phyloP scores from a whole-genome alignment of 1,140 invertebrate species.

The Branchinecta lynchi region DNA sequence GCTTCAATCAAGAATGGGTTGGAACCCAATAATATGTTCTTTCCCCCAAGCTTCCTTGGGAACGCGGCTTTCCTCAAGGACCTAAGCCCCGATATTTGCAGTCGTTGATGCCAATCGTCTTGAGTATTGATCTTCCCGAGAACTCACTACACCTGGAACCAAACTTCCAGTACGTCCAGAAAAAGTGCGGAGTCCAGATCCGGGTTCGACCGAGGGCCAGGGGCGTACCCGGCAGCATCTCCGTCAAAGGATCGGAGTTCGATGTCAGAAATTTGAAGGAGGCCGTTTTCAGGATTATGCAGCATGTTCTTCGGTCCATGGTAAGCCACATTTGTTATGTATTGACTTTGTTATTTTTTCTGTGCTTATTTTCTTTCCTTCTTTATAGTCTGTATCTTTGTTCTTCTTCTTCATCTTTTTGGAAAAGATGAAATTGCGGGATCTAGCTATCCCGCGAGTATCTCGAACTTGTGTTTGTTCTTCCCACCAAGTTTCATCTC shows the following conservation, averaged over 20 bases:
- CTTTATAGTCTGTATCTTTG: too few relatives aligned
- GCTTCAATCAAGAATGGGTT: too few relatives aligned
- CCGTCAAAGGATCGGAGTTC: not conserved
- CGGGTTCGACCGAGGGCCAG: not conserved
- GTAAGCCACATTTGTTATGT: not conserved
- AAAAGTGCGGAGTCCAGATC: not conserved
- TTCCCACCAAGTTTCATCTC: too few relatives aligned
- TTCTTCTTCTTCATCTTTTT: too few relatives aligned
- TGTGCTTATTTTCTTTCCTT: not conserved
- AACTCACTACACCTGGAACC: not conserved
- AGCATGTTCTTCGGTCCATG: not conserved
- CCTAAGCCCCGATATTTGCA: too few relatives aligned
- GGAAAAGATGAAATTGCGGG: too few relatives aligned
- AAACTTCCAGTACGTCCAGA: not conserved
- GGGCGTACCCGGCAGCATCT: not conserved
- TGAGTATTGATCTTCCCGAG: not conserved
- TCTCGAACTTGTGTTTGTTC: too few relatives aligned
- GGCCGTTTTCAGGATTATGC: not conserved
- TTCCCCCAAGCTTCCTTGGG: too few relatives aligned
- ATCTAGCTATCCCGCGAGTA: too few relatives aligned
- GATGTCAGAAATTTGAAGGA: not conserved
- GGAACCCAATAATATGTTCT: too few relatives aligned
- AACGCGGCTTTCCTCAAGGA: too few relatives aligned
- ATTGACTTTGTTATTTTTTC: not conserved
- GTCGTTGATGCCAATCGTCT: not conserved